Evolutionary conservation across 1,140 invertebrate species (phyloP), one percentile per base, ranked within the genome.

Genomic region (Orchesella cincta): DNA sequence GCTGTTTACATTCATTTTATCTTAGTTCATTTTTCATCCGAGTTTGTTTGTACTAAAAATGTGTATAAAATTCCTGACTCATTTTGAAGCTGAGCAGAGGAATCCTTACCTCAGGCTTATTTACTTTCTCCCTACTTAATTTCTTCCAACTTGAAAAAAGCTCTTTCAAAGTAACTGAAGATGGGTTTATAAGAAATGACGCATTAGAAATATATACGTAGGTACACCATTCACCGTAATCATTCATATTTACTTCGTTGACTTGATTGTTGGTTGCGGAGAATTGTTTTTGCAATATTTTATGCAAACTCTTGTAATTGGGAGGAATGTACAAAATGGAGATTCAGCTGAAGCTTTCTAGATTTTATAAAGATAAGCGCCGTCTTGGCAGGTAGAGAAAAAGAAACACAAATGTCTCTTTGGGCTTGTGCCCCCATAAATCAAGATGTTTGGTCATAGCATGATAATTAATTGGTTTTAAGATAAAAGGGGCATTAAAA

Each of bases 101-200:
- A 67, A 67, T 67, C 26, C 14, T 33, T 29, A 31, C 62, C 62
- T 67, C 26, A 67, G 62, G 62, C 62, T 67, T 67, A 67, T 67
- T 67, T 67, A 67, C 62, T 67, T 67, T 67, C 62, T 67, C 62
- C 62, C 62, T 67, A 31, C 62, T 67, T 67, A 67, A 67, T 67
- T 67, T 67, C n/a, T n/a, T n/a, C n/a, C n/a, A n/a, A n/a, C n/a
- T n/a, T n/a, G n/a, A n/a, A n/a, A n/a, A n/a, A n/a, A n/a, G n/a
- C n/a, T n/a, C n/a, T n/a, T n/a, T n/a, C n/a, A n/a, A n/a, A n/a
- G n/a, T n/a, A n/a, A n/a, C n/a, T n/a, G n/a, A n/a, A n/a, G n/a
- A n/a, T n/a, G n/a, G n/a, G n/a, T n/a, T n/a, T n/a, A n/a, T n/a
- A n/a, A n/a, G n/a, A n/a, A n/a, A n/a, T n/a, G n/a, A n/a, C n/a